phyloP scores from a whole-genome alignment of 2,888 invertebrate species.

The Agrilus mali region DNA sequence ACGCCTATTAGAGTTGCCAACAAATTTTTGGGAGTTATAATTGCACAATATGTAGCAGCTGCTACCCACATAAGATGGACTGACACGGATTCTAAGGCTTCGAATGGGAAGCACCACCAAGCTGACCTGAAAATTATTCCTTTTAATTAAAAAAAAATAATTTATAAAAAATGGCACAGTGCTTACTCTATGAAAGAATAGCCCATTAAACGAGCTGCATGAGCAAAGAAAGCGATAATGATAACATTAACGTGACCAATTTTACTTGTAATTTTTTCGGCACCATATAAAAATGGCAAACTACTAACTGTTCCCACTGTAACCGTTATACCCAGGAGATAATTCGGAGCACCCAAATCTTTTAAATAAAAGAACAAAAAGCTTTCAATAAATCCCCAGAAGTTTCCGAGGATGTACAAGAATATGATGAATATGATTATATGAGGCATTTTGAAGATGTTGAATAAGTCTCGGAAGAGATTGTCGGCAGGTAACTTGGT shows the following conservation, averaged over 20 bases:
- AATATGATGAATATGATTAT: conserved; percentile 71
- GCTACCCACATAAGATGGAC: conserved; percentile 87
- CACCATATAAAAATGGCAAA: conserved; percentile 72
- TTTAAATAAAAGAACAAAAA: conserved; percentile 77
- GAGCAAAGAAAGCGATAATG: conserved; percentile 73
- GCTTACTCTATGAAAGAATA: conserved; percentile 78
- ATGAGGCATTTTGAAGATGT: conserved; percentile 65
- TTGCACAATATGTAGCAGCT: conserved; percentile 76
- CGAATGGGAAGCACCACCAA: conserved; percentile 83
- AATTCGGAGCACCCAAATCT: conserved; percentile 73
- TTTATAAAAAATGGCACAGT: neutral
- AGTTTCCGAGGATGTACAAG: conserved; percentile 69
- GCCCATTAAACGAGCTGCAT: conserved; percentile 67
- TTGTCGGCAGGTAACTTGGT: conserved; percentile 67
- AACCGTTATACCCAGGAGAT: conserved; percentile 69
- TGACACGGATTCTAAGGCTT: conserved; percentile 74
- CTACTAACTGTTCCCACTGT: conserved; percentile 76
- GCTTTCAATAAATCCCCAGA: conserved; percentile 84
- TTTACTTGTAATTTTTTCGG: conserved; percentile 68
- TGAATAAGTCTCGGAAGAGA: conserved; percentile 59
- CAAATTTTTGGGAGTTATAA: conserved; percentile 70
- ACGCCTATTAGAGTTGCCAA: conserved; percentile 79
- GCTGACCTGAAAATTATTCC: conserved; percentile 48
- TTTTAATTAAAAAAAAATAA: conserved; percentile 1
- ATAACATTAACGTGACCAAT: conserved; percentile 76